phyloP scores from a whole-genome alignment of 2,113 vertebrate species.

The Limnothrissa miodon region DNA sequence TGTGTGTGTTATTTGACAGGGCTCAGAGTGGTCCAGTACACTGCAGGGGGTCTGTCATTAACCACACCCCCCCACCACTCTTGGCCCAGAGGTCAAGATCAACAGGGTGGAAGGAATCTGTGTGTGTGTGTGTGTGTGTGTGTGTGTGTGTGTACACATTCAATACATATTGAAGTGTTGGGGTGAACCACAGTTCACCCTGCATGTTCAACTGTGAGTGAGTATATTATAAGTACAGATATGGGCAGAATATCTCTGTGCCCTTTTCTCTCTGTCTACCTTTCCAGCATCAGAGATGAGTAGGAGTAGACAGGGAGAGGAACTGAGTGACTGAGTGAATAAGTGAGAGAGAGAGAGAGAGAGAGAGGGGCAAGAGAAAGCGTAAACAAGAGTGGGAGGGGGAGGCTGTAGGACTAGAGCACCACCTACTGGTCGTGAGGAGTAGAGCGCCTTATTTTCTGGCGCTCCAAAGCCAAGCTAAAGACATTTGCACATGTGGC shows the following conservation, averaged over 20 bases:
- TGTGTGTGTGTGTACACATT: neutral
- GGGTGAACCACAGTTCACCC: neutral
- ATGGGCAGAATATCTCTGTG: neutral
- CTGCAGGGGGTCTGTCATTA: conserved; percentile 18
- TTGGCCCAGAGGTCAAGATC: conserved; percentile 24
- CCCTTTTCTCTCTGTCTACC: too few relatives aligned
- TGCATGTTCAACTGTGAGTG: neutral
- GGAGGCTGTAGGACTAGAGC: neutral
- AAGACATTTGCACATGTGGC: neutral
- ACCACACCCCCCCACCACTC: neutral
- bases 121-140: neutral
- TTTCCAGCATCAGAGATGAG: too few relatives aligned
- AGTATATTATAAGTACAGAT: neutral
- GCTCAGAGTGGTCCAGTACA: neutral
- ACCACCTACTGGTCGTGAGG: neutral
- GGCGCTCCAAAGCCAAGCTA: neutral
- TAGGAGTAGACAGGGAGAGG: too few relatives aligned
- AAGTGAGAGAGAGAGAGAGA: conserved; percentile 24
- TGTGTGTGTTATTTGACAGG: neutral
- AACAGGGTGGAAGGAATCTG: neutral
- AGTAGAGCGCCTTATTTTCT: neutral
- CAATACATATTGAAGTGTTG: neutral
- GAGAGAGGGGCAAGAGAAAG: neutral
- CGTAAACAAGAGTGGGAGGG: neutral
- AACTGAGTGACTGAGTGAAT: too few relatives aligned